Evolutionary conservation across 2,113 vertebrate species (phyloP), one percentile per base, ranked within the genome.

Genomic region (Rafetus swinhoei): DNA sequence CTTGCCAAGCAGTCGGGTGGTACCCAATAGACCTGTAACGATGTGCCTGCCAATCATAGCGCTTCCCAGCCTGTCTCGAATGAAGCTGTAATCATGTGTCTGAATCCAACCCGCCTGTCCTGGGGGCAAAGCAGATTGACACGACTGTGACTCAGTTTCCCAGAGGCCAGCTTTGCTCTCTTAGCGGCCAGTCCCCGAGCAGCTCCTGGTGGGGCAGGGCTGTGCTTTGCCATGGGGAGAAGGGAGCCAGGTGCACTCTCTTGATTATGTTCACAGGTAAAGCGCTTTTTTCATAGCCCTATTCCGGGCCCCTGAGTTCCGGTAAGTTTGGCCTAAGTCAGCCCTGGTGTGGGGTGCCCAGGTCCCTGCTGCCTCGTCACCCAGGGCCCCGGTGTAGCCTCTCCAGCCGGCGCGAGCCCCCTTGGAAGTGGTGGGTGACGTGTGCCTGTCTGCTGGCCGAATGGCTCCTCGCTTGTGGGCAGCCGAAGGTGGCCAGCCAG

Each of bases 201-300:
- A 32, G 25, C 39, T 45, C 15, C 15, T 76, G 50, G 29, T 62
- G 81, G 69, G 60, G 25, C 74, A 60, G 32, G 45, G 25, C 62
- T 7, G n/a, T 27, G 27, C 14, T 32, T 18, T 85, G 3, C 1
- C 0, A 3, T 14, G n/a, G 72, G 39, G 7, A 85, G 32, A 62
- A 55, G 19, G 9, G 56, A 81, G 0, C 62, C 56, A 1, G 18
- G 88, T 89, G 83, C 92, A 84, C 88, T 35, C 69, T 97, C 92
- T 96, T 55, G 57, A 29, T 86, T 97, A 74, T 96, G 91, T 94
- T 95, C 90, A 79, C 96, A 97, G 97, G 97, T 97, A 95, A 95
- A 85, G 55, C 72, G 50, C 81, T 92, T 79, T 86, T 92, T 87
- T 81, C 35, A 89, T 54, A 97, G 2, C 90, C 82, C 86, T 88